Conservation (phyloP, 2,113 vertebrate genomes). For the Cyanoderma ruficeps region DNA sequence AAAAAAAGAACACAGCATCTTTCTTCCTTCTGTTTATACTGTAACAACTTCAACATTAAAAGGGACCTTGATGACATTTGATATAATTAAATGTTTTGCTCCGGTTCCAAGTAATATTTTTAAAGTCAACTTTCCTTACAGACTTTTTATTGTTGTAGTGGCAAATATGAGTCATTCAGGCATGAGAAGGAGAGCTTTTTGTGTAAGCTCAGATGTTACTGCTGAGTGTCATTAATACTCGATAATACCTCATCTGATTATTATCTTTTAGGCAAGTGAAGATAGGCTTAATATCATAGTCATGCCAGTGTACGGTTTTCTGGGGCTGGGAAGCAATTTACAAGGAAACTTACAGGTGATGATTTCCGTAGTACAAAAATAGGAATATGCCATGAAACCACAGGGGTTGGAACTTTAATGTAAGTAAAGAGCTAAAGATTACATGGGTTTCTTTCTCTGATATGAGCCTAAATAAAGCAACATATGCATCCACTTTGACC, state of each 20-base stretch:
- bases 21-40: not conserved
- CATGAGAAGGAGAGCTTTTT: not conserved
- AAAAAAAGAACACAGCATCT: not conserved
- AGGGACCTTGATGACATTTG: conserved; percentile 3
- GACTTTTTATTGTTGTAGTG: conserved; percentile 14
- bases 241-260: not conserved
- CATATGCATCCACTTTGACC: conserved; percentile 63
- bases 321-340: not conserved
- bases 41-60: not conserved
- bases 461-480: conserved; percentile 73
- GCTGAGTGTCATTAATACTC: not conserved
- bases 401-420: not conserved
- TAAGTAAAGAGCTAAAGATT: conserved; percentile 5
- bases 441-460: conserved; percentile 43
- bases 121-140: conserved; percentile 1
- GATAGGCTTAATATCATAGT: not conserved
- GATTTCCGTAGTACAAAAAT: not conserved
- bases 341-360: not conserved
- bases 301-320: not conserved
- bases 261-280: not conserved
- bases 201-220: not conserved
- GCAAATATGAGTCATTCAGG: conserved; percentile 14
- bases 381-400: not conserved
- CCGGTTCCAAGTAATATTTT: not conserved
- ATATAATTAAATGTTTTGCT: not conserved